Percentiles rank a stretch among this genome's conserved stretches.
These are phyloP conservation scores for Ligdia adustata DNA, from an alignment of 2,888 invertebrate species.

Conservation along the genomic window DNA sequence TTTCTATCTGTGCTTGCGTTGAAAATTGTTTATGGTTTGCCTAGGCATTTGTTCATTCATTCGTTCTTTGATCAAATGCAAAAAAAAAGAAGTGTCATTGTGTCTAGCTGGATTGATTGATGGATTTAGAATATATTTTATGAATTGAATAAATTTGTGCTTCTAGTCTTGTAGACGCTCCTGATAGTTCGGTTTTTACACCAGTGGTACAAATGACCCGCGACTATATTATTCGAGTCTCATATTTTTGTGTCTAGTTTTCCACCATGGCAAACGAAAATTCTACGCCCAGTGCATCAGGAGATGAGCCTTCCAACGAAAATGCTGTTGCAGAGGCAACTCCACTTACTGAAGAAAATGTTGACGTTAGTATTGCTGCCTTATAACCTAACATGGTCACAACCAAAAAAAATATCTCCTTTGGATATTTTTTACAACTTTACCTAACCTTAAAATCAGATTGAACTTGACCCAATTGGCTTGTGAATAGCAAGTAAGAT, in stretches of 20 bases:
- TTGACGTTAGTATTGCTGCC: conserved; percentile 11
- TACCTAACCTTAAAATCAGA: conserved; percentile 5
- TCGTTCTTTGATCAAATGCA: not conserved
- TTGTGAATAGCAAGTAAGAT: no score
- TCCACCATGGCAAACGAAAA: conserved; percentile 33
- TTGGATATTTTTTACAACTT: no score
- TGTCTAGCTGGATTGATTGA: no score
- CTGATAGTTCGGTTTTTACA: not conserved
- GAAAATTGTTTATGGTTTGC: no score
- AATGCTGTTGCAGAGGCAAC: conserved; percentile 23
- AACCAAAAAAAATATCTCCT: no score
- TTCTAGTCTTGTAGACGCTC: no score
- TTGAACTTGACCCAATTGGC: conserved; percentile 16
- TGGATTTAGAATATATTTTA: no score
- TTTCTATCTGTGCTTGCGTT: no score
- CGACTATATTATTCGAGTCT: not conserved
- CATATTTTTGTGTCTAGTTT: conserved; percentile 1
- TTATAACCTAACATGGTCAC: not conserved
- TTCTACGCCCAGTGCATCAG: conserved; percentile 31
- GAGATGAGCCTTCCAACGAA: conserved; percentile 28
- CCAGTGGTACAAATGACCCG: conserved; percentile 8
- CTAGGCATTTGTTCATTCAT: not conserved
- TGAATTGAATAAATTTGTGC: no score
- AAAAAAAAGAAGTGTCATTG: no score
- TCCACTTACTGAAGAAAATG: conserved; percentile 14